Evolutionary conservation across 2,113 vertebrate genomes (phyloP).

Genomic region (Acinonyx jubatus): DNA sequence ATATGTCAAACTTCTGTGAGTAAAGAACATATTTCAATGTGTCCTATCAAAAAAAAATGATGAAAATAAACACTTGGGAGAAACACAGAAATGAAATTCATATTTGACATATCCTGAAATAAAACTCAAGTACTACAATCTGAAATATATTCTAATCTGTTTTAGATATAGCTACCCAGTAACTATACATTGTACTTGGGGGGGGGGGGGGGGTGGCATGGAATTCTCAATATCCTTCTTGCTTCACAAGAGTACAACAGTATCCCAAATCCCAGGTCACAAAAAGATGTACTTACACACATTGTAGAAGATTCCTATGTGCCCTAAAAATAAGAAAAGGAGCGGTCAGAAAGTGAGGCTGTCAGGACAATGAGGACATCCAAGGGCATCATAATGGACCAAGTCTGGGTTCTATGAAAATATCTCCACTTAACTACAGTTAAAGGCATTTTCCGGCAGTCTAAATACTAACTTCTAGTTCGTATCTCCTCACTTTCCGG

Average conservation of each 20-base stretch:
- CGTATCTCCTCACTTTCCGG: neutral
- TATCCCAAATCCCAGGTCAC: neutral
- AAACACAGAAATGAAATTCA: neutral
- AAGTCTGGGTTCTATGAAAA: neutral
- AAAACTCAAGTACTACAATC: neutral
- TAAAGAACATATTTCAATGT: conserved; percentile 18
- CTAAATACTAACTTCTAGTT: neutral
- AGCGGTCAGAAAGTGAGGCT: neutral
- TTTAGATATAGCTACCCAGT: neutral
- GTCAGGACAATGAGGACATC: neutral
- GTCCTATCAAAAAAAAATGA: conserved; percentile 10
- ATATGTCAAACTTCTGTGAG: neutral
- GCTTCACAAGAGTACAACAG: neutral
- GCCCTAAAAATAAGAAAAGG: neutral
- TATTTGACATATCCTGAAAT: neutral
- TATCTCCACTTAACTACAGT: neutral
- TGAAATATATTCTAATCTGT: neutral
- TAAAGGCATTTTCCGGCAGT: neutral
- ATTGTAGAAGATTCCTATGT: neutral
- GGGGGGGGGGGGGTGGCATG: too few species aligned
- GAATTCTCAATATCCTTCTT: neutral
- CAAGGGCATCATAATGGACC: neutral
- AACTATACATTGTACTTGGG: neutral
- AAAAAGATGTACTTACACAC: neutral
- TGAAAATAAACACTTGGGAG: conserved; percentile 22